Conservation (phyloP, 2,888 invertebrate species). For the Agapetus fuscipes region DNA sequence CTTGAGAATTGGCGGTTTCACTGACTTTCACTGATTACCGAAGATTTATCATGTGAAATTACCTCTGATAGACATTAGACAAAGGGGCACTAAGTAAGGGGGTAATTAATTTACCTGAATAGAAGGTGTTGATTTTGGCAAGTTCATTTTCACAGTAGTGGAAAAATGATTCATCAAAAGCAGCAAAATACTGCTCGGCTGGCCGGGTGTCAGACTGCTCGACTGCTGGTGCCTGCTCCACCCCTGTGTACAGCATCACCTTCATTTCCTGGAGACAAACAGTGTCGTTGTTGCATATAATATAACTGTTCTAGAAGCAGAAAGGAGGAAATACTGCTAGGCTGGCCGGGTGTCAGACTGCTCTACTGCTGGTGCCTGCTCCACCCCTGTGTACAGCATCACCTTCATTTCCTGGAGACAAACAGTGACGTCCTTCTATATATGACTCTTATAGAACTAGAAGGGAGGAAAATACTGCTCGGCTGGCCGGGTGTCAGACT, state of each 20-base stretch:
- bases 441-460: no score
- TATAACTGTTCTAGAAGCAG: no score
- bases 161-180: conserved; percentile 79
- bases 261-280: conserved; percentile 62
- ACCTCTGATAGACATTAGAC: no score
- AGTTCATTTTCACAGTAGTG: conserved; percentile 77
- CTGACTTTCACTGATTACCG: no score
- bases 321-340: conserved; percentile 64
- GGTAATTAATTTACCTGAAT: no score
- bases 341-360: conserved; percentile 65
- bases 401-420: conserved; percentile 69
- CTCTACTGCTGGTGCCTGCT: conserved; percentile 47
- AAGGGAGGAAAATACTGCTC: conserved; percentile 68
- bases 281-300: no score
- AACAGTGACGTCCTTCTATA: no score
- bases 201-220: conserved; percentile 61
- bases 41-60: no score
- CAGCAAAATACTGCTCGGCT: conserved; percentile 61
- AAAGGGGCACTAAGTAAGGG: no score
- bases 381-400: conserved; percentile 69
- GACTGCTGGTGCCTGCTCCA: conserved; percentile 54
- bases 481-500: conserved; percentile 62
- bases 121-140: conserved; percentile 82
- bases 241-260: conserved; percentile 67
- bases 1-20: no score